Conservation (phyloP, 1,140 invertebrate genomes). For the Achatina immaculata region DNA sequence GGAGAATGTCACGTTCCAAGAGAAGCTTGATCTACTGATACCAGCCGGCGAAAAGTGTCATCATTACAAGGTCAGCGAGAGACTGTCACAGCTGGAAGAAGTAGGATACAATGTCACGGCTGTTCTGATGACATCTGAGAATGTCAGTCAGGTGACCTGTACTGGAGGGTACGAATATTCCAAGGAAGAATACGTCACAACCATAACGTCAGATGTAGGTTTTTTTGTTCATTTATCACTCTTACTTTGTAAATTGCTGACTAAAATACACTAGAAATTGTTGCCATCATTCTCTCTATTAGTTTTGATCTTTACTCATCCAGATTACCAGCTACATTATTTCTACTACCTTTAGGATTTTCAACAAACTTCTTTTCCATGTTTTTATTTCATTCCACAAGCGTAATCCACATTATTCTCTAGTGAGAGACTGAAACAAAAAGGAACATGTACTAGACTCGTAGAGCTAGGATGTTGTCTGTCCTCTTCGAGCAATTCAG, state of each 20-base stretch:
- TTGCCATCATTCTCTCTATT: too few species aligned
- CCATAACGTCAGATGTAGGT: constrained; percentile 42
- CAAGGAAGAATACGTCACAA: constrained; percentile 35
- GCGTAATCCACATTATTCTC: too few species aligned
- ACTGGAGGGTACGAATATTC: constrained; percentile 31
- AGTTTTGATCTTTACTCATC: too few species aligned
- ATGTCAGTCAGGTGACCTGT: constrained; percentile 17
- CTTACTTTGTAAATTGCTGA: too few species aligned
- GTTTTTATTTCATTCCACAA: too few species aligned
- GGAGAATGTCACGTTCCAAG: constrained; percentile 31
- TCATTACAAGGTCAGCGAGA: constrained; percentile 23
- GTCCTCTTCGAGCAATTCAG: too few species aligned
- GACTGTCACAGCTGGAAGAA: background rate
- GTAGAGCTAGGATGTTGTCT: too few species aligned
- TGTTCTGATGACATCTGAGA: background rate
- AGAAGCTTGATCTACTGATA: constrained; percentile 32
- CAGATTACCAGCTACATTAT: too few species aligned
- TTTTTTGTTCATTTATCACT: background rate
- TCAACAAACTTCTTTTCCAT: too few species aligned
- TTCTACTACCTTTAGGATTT: too few species aligned
- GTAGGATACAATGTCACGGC: background rate
- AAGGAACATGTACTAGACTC: too few species aligned
- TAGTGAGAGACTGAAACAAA: too few species aligned
- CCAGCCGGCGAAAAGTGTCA: constrained; percentile 24
- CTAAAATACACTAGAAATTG: background rate